Percentiles rank a stretch among this genome's conserved stretches.
phyloP scores from a whole-genome alignment of 2,888 invertebrate genomes.

The Drosophila percnosoma region DNA sequence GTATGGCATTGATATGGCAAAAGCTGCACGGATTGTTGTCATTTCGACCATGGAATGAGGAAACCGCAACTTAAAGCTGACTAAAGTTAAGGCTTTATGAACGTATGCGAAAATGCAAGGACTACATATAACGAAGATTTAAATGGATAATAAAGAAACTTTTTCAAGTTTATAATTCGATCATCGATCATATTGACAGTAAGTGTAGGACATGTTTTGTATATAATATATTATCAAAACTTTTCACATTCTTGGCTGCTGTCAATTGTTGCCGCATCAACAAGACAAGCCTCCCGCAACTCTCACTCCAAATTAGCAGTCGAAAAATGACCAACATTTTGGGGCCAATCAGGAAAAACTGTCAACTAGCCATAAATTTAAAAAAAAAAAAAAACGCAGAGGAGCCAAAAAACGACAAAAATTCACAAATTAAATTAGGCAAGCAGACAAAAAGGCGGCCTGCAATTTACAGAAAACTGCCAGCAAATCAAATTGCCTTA shows the following conservation, averaged over 20 bases:
- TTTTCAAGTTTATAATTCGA: not conserved
- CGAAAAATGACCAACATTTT: conserved; percentile 29
- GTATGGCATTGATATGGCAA: conserved; percentile 67
- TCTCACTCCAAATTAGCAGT: conserved; percentile 43
- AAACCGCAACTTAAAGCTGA: conserved; percentile 44
- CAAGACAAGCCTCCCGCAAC: conserved; percentile 36
- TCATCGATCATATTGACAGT: not conserved
- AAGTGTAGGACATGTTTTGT: not conserved
- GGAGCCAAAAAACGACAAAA: conserved; percentile 44
- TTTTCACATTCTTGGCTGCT: not conserved
- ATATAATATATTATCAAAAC: conserved; percentile 18
- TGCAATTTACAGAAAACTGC: conserved; percentile 70
- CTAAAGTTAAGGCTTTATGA: conserved; percentile 10
- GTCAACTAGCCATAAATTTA: conserved; percentile 72
- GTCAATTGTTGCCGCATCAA: conserved; percentile 7
- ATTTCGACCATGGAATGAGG: conserved; percentile 21
- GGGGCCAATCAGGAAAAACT: conserved; percentile 57
- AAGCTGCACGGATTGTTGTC: conserved; percentile 53
- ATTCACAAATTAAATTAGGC: conserved; percentile 73
- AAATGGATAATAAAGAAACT: not conserved
- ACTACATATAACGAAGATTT: not conserved
- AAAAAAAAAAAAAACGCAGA: conserved; percentile 21
- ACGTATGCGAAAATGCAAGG: not conserved
- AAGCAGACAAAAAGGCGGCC: conserved; percentile 65
- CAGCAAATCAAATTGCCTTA: conserved; percentile 77